phyloP scores from a whole-genome alignment of 2,113 vertebrate genomes.

The Chaetorhynchus papuensis region DNA sequence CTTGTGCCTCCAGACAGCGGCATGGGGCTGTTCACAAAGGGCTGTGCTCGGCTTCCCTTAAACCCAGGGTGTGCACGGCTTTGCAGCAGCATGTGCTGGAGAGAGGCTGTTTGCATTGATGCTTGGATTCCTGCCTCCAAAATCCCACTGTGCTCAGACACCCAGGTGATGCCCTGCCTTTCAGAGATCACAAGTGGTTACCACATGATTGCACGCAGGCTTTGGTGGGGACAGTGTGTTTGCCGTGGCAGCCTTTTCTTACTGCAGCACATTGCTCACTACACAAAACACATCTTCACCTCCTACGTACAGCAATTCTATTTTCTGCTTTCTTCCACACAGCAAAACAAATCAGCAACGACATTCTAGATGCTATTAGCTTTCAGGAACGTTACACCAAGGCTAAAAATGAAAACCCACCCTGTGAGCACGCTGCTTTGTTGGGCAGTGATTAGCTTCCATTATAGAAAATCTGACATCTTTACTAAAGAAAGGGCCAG shows the following conservation, averaged over 20 bases:
- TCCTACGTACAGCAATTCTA: constrained; percentile 26
- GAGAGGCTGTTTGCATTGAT: not conserved
- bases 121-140: not conserved
- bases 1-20: fast-evolving
- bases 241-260: not conserved
- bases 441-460: not conserved
- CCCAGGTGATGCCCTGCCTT: not conserved
- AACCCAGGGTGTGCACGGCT: fast-evolving
- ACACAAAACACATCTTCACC: not conserved
- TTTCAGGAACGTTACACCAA: constrained; percentile 20
- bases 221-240: not conserved
- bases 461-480: not conserved
- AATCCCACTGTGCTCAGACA: not conserved
- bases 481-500: not conserved
- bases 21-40: not conserved
- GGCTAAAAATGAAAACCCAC: not conserved
- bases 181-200: not conserved
- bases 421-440: not conserved
- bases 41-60: fast-evolving
- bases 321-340: constrained; percentile 41
- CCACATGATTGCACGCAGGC: not conserved
- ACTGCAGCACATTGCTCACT: not conserved
- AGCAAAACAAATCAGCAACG: constrained; percentile 34
- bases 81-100: not conserved
- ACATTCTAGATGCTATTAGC: constrained; percentile 18